Evolutionary conservation across 2,797 vertebrate species (phyloP), one percentile per base, ranked within the genome.

Genomic region (Lateolabrax maculatus): DNA sequence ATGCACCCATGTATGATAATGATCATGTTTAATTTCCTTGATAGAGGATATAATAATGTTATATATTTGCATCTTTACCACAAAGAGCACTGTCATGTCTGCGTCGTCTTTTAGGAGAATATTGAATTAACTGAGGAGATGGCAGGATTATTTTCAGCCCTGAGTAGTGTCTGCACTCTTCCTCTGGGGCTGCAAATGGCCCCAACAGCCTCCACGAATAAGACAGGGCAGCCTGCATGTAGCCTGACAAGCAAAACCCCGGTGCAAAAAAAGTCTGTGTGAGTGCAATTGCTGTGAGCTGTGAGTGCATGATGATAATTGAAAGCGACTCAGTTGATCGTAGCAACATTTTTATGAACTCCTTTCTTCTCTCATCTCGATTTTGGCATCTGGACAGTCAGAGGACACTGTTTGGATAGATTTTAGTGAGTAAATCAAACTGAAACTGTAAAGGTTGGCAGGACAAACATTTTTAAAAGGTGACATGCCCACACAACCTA

Each of bases 141-240:
- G 41, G 23, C 39, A 57, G 9, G 6, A 21, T 2, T 31, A 25
- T 75, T 57, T 46, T 61, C 10, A 39, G 29, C 16, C 36, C 41
- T 64, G 34, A 21, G 21, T 49, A 11, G 57, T 49, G 48, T 39
- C 36, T 48, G 44, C 7, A 37, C 21, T 53, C 27, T 36, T 61
- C n/a, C 13, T 29, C 57, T 60, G 4, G 43, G 18, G 37, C 53
- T 57, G 10, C 34, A 55, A 72, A 65, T 53, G 11, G 19, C 29
- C 46, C 39, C 11, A 23, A 18, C 37, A 66, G 31, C 51, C 18
- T 74, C n/a, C 37, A 60, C 37, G 36, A 70, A 64, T 34, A 62
- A 62, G 71, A 72, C 49, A 48, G 36, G 27, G 27, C 44, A 10
- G 16, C 16, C 51, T 81, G 46, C 41, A 19, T 69, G 49, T 23